These are phyloP conservation scores for Pseudopipra pipra DNA, from an alignment of 2,113 vertebrate genomes.

Conservation along the genomic window DNA sequence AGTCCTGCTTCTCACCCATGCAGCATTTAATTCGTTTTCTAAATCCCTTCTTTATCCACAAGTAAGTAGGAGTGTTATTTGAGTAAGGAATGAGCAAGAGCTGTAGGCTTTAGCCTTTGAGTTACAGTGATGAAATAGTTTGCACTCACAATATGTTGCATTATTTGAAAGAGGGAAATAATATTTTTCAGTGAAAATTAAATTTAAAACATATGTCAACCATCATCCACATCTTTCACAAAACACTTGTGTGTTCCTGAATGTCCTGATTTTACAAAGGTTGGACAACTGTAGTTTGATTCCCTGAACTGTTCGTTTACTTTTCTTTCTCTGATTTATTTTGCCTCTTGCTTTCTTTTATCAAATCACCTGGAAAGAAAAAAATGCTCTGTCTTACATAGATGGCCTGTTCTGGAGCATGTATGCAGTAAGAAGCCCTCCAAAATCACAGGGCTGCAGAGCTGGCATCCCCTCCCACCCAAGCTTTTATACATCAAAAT, in stretches of 20 bases:
- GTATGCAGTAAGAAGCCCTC: neutral
- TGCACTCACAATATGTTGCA: conserved; percentile 21
- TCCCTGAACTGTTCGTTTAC: neutral
- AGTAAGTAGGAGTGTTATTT: conserved; percentile 38
- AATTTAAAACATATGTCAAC: conserved; percentile 1
- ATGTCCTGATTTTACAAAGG: neutral
- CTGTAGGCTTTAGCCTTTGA: conserved; percentile 33
- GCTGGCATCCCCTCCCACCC: neutral
- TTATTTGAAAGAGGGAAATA: conserved; percentile 31
- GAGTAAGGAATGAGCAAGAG: conserved; percentile 28
- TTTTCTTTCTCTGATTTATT: neutral
- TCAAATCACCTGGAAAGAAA: neutral
- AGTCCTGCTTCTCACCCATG: neutral
- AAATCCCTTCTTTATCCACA: conserved; percentile 5
- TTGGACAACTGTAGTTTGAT: neutral
- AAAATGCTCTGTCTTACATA: neutral
- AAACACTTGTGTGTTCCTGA: neutral
- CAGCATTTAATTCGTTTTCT: neutral
- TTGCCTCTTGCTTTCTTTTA: neutral
- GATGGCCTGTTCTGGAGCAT: neutral
- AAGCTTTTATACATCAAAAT: neutral
- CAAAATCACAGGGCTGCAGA: neutral
- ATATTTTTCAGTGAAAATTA: conserved; percentile 33
- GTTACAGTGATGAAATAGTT: neutral
- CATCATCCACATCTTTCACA: neutral